Percentiles rank a stretch among this genome's conserved stretches.
These are phyloP conservation scores for Galleria mellonella DNA, from an alignment of 1,140 invertebrate genomes.

Conservation along the genomic window DNA sequence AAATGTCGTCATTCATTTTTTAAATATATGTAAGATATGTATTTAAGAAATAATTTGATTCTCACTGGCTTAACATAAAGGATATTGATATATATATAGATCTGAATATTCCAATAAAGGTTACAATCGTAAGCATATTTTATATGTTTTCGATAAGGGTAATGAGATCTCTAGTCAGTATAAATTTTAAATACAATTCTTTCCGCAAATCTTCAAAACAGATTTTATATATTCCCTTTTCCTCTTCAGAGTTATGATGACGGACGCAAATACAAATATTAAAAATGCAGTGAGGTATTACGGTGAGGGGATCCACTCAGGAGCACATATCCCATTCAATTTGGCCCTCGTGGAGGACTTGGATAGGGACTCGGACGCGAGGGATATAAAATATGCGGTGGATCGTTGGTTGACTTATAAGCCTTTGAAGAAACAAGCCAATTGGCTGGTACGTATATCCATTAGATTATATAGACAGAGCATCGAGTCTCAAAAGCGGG, in stretches of 20 bases:
- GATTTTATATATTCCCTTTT: background rate
- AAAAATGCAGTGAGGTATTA: slow-evolving; percentile 78
- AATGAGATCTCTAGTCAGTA: background rate
- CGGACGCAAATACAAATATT: slow-evolving; percentile 77
- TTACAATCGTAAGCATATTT: too few relatives aligned
- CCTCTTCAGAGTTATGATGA: slow-evolving; percentile 75
- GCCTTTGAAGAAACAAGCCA: slow-evolving; percentile 69
- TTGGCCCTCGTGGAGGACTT: slow-evolving; percentile 74
- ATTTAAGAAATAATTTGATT: too few relatives aligned
- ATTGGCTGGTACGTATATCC: slow-evolving; percentile 75
- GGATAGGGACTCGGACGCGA: slow-evolving; percentile 71
- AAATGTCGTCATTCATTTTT: too few relatives aligned
- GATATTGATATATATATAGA: too few relatives aligned
- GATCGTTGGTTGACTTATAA: slow-evolving; percentile 76
- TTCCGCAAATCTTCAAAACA: background rate
- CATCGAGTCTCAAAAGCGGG: too few relatives aligned
- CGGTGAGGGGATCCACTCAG: slow-evolving; percentile 70
- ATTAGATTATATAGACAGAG: too few relatives aligned
- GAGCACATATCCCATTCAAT: slow-evolving; percentile 80
- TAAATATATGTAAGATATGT: too few relatives aligned
- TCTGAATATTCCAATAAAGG: too few relatives aligned
- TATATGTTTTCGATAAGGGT: too few relatives aligned
- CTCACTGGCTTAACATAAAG: too few relatives aligned
- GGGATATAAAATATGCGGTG: slow-evolving; percentile 72
- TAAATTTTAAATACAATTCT: too few relatives aligned